phyloP scores from a whole-genome alignment of 2,797 vertebrate species.

The Cyclura pinguis region DNA sequence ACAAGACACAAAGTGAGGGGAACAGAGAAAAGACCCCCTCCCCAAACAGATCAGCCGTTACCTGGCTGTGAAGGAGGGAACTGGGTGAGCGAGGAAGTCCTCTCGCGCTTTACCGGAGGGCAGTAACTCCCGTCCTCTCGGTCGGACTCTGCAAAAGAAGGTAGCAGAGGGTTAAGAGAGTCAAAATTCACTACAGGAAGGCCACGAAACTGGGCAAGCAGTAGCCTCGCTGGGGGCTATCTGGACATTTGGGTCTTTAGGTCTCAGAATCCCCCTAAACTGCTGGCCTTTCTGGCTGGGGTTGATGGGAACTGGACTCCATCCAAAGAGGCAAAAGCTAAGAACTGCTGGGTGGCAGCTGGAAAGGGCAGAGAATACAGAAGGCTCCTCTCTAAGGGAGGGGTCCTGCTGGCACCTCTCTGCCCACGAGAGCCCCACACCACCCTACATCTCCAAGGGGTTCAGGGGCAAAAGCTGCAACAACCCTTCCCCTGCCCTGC shows the following conservation, averaged over 20 bases:
- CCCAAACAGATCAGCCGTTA: slow-evolving; percentile 60
- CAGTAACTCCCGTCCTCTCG: slow-evolving; percentile 93
- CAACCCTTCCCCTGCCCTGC: background rate
- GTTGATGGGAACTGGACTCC: background rate
- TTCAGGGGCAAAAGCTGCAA: background rate
- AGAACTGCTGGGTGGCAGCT: background rate
- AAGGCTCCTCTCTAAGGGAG: background rate
- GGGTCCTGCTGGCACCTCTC: background rate
- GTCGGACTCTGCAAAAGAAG: slow-evolving; percentile 88
- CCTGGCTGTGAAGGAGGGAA: slow-evolving; percentile 96
- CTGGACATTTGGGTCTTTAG: background rate
- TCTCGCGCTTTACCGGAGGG: slow-evolving; percentile 94
- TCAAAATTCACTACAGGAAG: background rate
- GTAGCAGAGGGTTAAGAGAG: background rate
- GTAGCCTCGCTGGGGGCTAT: too few species aligned
- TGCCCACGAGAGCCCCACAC: background rate
- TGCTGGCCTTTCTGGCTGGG: background rate
- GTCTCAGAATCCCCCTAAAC: background rate
- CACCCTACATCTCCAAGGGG: background rate
- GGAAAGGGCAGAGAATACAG: too few species aligned
- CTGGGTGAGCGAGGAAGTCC: slow-evolving; percentile 92
- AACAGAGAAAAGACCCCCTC: background rate
- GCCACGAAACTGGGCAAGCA: background rate
- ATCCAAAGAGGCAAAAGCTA: background rate
- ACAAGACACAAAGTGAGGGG: background rate